phyloP scores from a whole-genome alignment of 2,113 vertebrate species.

The Pedionomus torquatus region DNA sequence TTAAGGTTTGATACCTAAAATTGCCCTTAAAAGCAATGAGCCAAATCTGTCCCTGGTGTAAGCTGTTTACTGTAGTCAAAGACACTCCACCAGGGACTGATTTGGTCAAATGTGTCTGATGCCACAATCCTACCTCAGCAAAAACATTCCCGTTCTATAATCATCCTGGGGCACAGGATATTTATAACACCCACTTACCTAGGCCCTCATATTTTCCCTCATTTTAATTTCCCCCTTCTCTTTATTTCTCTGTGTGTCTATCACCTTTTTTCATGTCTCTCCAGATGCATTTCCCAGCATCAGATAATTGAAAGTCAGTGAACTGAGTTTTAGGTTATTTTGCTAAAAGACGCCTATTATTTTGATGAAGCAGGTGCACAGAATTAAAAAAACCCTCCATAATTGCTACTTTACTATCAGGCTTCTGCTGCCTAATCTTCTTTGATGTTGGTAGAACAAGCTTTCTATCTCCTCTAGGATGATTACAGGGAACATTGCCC shows the following conservation, averaged over 20 bases:
- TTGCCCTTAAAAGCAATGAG: neutral
- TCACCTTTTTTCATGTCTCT: constrained; percentile 43
- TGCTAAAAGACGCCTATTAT: constrained; percentile 69
- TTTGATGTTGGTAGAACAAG: constrained; percentile 59
- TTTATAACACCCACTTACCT: constrained; percentile 43
- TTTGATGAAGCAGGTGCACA: constrained; percentile 70
- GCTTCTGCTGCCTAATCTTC: constrained; percentile 61
- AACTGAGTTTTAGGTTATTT: constrained; percentile 66
- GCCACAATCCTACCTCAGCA: neutral
- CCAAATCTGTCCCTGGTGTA: neutral
- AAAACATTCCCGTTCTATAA: neutral
- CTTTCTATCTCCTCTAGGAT: constrained; percentile 48
- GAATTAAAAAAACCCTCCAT: constrained; percentile 33
- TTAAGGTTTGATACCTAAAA: neutral
- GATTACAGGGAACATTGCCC: constrained; percentile 49
- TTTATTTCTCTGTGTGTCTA: constrained; percentile 16
- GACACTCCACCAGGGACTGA: neutral
- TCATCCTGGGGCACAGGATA: constrained; percentile 6
- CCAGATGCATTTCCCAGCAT: constrained; percentile 40
- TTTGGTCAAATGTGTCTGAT: neutral
- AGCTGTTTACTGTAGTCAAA: neutral
- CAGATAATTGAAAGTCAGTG: constrained; percentile 71
- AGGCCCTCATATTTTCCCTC: constrained; percentile 24
- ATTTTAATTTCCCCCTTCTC: constrained; percentile 23
- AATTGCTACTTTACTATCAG: constrained; percentile 68